A percentile compares a stretch with the other conserved stretches of the same genome.
Conservation (phyloP, 2,113 vertebrate genomes). For the Myanophis thanlyinensis region DNA sequence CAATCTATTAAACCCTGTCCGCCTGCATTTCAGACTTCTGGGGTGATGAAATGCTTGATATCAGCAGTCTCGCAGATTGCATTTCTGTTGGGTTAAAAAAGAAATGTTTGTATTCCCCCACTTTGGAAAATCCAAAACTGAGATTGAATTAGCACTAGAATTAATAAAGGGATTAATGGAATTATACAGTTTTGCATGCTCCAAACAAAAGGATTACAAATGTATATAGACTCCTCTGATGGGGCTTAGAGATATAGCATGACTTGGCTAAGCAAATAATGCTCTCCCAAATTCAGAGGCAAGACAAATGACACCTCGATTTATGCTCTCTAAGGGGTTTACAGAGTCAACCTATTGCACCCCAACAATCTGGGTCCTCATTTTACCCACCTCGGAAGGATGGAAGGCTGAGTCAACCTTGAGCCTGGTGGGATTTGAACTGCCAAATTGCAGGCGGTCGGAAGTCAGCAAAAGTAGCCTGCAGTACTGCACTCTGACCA, state of each 20-base stretch:
- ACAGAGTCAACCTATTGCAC: no score
- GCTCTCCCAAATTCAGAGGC: constrained; percentile 20
- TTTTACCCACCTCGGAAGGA: no score
- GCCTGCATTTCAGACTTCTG: not conserved
- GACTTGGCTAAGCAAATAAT: constrained; percentile 32
- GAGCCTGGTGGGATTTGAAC: no score
- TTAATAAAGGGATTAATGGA: constrained; percentile 28
- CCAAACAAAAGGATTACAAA: constrained; percentile 17
- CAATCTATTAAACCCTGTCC: not conserved
- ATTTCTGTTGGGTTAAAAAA: not conserved
- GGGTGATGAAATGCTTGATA: not conserved
- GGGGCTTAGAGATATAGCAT: constrained; percentile 33
- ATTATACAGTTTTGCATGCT: constrained; percentile 6
- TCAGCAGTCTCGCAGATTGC: not conserved
- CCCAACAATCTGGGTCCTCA: no score
- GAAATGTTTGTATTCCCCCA: not conserved
- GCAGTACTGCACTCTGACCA: no score
- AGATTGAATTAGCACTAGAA: constrained; percentile 15
- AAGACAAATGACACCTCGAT: constrained; percentile 13
- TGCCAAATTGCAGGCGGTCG: no score
- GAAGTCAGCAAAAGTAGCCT: no score
- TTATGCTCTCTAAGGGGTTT: no score
- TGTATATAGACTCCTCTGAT: not conserved
- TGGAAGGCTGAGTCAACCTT: no score
- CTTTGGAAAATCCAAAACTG: constrained; percentile 18